phyloP scores from a whole-genome alignment of 2,888 invertebrate genomes.

The Crocallis elinguaria region DNA sequence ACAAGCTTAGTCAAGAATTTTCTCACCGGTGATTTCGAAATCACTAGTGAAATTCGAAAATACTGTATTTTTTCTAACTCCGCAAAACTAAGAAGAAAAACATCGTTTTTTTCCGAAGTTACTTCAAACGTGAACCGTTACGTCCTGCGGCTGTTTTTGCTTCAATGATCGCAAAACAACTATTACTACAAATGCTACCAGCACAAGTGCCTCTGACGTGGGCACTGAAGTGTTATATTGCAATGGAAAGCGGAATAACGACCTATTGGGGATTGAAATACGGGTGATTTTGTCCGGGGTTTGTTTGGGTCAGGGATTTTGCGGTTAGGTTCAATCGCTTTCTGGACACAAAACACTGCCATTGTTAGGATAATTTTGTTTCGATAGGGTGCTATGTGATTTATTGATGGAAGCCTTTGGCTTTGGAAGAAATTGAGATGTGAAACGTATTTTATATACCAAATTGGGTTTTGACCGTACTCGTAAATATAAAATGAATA shows the following conservation, averaged over 20 bases:
- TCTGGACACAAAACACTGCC: background rate
- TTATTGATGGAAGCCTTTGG: no score
- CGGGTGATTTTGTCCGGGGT: background rate
- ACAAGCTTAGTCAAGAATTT: no score
- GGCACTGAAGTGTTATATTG: conserved; percentile 4
- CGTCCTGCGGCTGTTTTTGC: conserved; percentile 2
- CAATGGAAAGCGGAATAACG: background rate
- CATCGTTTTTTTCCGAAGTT: background rate
- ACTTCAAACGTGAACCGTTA: background rate
- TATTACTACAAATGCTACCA: conserved; percentile 6
- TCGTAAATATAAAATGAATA: no score
- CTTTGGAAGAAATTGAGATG: no score
- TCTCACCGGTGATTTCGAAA: no score
- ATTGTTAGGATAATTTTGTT: background rate
- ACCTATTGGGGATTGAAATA: background rate
- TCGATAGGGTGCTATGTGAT: background rate
- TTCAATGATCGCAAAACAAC: conserved; percentile 9
- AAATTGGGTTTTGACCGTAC: no score
- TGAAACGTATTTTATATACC: no score
- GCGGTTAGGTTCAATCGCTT: background rate
- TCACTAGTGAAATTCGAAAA: no score
- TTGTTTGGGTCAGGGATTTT: background rate
- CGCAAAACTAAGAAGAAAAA: background rate
- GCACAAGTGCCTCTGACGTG: conserved; percentile 1
- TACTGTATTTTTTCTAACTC: no score